Base-by-base conservation (phyloP, 2,888 invertebrate genomes). In the Dryobotodes eremita region DNA sequence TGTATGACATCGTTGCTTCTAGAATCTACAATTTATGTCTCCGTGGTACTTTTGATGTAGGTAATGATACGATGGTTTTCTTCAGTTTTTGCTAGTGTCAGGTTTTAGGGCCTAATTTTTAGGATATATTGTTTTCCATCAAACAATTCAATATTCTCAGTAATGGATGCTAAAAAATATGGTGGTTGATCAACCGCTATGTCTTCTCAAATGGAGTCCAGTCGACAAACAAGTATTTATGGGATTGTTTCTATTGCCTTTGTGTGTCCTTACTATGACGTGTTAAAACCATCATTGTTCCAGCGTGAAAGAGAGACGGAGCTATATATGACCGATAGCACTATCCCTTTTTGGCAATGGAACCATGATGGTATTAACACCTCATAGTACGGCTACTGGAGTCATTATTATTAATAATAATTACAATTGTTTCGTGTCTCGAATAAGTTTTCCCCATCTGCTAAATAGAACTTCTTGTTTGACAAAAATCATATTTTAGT, bases 1-100 rank as follows among this genome's bases (percentile, higher is more conserved):
- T 53, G 15, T 17, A 42, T 82, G 64, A 55, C 31, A 57, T 71
- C 23, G 55, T 75, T 61, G 23, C 61, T 68, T 72, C 55, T 80
- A 61, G 36, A 61, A 46, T 69, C 64, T 72, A 50, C 15, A 53
- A 15, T 85, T 20, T 72, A 57, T 85, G 31, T 7, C 1, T 31
- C n/a, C 61, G 64, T 65, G 26, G 80, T 84, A 66, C 31, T 57
- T 50, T 57, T 36, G 23, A 59, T 50, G 3, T 55, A 20, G 53
- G 53, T n/a, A 46, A 13, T 46, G 11, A 36, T 74, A 15, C 1
- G 15, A 57, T 50, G 46, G 31, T 65, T 46, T 0, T 42, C 8
- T 53, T 31, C 0, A n/a, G 0, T 20, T 50, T 75, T 48, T 36
- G 1, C 31, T 26, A 17, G n/a, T 66, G 1, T 46, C 17, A n/a